Evolutionary conservation across 2,113 vertebrate genomes (phyloP).

Genomic region (Corythaixoides concolor): DNA sequence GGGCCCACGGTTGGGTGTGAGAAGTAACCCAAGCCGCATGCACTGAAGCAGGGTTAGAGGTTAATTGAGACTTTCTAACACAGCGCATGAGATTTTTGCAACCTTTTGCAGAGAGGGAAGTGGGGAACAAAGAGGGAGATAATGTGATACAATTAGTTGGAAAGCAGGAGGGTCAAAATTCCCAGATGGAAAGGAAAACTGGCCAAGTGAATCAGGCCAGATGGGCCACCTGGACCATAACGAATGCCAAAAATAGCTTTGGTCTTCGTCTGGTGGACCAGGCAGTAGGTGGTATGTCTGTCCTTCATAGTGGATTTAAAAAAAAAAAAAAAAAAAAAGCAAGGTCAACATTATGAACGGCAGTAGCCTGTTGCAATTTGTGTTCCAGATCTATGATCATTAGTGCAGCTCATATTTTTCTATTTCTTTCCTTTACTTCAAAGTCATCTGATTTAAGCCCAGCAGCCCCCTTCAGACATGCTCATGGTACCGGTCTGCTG

Average conservation of each 20-base stretch:
- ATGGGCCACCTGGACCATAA: constrained; percentile 79
- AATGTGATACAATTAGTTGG: constrained; percentile 95
- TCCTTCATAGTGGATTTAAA: constrained; percentile 36
- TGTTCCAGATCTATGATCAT: constrained; percentile 45
- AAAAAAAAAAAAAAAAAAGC: neutral
- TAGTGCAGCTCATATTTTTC: neutral
- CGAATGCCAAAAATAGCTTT: constrained; percentile 77
- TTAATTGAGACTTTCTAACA: constrained; percentile 93
- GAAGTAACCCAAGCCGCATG: constrained; percentile 87
- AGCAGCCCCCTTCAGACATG: neutral
- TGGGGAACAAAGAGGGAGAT: constrained; percentile 86
- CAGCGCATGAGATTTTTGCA: constrained; percentile 92
- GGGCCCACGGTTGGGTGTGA: constrained; percentile 90
- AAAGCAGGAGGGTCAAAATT: constrained; percentile 84
- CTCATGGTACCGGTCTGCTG: neutral
- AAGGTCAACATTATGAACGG: constrained; percentile 48
- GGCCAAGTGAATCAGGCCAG: constrained; percentile 79
- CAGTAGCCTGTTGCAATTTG: constrained; percentile 22
- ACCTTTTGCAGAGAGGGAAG: constrained; percentile 84
- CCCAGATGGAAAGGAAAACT: constrained; percentile 79
- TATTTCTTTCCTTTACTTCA: constrained; percentile 22
- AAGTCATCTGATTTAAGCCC: neutral
- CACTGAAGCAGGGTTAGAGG: constrained; percentile 88
- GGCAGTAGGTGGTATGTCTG: constrained; percentile 64
- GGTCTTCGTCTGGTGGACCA: constrained; percentile 58